These are phyloP conservation scores for Aurelia aurita complex sp. Pacific DNA, from an alignment of 30 jellyfish, hydroid and myxozoan species.

Conservation along the genomic window DNA sequence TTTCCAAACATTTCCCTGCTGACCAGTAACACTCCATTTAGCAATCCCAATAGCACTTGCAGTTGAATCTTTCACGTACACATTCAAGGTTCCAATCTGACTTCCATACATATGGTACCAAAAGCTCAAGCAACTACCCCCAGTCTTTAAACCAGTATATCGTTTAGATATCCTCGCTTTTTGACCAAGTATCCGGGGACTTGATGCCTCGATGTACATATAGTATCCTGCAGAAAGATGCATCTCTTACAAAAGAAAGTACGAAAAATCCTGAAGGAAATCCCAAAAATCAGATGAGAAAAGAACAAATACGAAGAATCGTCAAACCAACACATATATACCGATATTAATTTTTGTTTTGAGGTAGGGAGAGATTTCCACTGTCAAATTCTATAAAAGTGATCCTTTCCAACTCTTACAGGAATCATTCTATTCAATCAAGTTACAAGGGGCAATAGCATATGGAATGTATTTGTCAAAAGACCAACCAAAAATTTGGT, in stretches of 20 bases:
- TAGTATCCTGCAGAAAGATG: slow-evolving; percentile 53
- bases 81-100: slow-evolving; percentile 58
- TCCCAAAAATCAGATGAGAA: no score
- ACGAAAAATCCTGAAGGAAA: neutral
- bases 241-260: neutral
- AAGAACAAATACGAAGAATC: no score
- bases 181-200: slow-evolving; percentile 29
- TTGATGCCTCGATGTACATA: slow-evolving; percentile 79
- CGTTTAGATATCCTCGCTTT: slow-evolving; percentile 45
- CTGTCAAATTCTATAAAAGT: no score
- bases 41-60: slow-evolving; percentile 13
- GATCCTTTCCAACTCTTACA: no score
- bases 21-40: slow-evolving; percentile 62
- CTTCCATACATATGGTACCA: slow-evolving; percentile 80
- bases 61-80: slow-evolving; percentile 15
- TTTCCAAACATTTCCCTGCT: slow-evolving; percentile 77
- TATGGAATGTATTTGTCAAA: no score
- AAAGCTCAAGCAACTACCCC: slow-evolving; percentile 80
- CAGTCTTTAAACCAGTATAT: slow-evolving; percentile 38
- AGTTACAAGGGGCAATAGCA: no score
- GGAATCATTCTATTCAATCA: no score
- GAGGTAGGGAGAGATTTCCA: no score
- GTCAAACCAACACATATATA: no score
- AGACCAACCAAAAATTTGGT: no score
- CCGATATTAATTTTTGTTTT: no score